These are phyloP conservation scores for Tetranychus urticae DNA, from an alignment of 1,140 invertebrate genomes.

Conservation along the genomic window DNA sequence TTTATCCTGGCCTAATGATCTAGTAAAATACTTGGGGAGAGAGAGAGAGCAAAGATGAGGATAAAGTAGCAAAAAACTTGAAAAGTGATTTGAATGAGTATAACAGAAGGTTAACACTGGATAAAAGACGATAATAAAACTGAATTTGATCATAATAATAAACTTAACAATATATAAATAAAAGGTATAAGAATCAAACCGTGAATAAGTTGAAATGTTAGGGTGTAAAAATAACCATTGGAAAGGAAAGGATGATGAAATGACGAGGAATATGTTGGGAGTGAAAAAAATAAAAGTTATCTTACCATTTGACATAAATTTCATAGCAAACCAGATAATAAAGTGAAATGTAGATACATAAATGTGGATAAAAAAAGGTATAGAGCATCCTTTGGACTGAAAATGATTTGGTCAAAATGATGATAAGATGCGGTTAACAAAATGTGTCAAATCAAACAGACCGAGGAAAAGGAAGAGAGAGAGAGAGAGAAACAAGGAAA, in stretches of 20 bases:
- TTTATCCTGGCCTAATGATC: neutral
- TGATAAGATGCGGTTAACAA: neutral
- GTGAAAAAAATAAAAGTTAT: neutral
- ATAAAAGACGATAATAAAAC: neutral
- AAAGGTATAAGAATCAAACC: neutral
- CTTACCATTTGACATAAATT: neutral
- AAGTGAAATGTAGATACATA: neutral
- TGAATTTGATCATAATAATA: neutral
- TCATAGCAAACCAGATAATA: neutral
- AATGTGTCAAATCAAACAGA: neutral
- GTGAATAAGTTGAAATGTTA: neutral
- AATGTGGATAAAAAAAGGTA: neutral
- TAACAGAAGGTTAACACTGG: neutral
- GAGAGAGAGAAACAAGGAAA: neutral
- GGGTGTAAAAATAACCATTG: neutral
- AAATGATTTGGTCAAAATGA: neutral
- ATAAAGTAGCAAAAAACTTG: neutral
- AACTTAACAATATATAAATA: neutral
- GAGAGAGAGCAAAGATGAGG: neutral
- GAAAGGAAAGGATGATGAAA: neutral
- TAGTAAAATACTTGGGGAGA: neutral
- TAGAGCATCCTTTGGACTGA: neutral
- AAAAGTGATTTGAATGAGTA: neutral
- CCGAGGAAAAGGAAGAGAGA: neutral
- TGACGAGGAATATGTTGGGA: neutral